A percentile compares a stretch with the other conserved stretches of the same genome.
phyloP scores from a whole-genome alignment of 2,888 invertebrate species.

The Hybos culiciformis region DNA sequence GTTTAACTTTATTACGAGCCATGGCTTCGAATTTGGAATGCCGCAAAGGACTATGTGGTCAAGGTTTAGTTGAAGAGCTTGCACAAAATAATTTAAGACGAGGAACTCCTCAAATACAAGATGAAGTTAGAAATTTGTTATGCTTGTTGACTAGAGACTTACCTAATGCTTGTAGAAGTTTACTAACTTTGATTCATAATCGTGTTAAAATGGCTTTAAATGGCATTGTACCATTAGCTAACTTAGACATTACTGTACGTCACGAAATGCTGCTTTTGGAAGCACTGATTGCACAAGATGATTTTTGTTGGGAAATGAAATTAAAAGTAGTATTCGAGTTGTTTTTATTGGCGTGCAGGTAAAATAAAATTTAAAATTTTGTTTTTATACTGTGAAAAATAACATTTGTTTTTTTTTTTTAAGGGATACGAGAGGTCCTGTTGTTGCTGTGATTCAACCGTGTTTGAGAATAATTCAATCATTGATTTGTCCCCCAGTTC shows the following conservation, averaged over 20 bases:
- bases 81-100: slow-evolving; percentile 81
- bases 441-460: slow-evolving; percentile 81
- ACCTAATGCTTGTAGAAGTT: slow-evolving; percentile 53
- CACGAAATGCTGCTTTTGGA: slow-evolving; percentile 83
- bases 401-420: slow-evolving; percentile 7
- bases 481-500: slow-evolving; percentile 55
- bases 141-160: slow-evolving; percentile 84
- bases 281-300: slow-evolving; percentile 79
- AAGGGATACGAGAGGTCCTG: slow-evolving; percentile 59
- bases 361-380: slow-evolving; percentile 10
- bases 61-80: slow-evolving; percentile 78
- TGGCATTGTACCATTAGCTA: slow-evolving; percentile 61
- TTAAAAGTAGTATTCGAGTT: slow-evolving; percentile 76
- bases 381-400: not conserved
- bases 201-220: slow-evolving; percentile 69
- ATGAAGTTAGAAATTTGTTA: slow-evolving; percentile 76
- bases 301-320: slow-evolving; percentile 90
- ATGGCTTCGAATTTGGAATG: slow-evolving; percentile 68
- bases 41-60: slow-evolving; percentile 60
- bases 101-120: slow-evolving; percentile 72
- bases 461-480: slow-evolving; percentile 83
- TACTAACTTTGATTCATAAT: slow-evolving; percentile 53
- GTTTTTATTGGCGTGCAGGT: slow-evolving; percentile 63
- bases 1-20: slow-evolving; percentile 78
- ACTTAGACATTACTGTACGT: slow-evolving; percentile 61